Percentiles rank a stretch among this genome's conserved stretches.
Conservation (phyloP, 2,888 invertebrate genomes). For the Drosophila atroscutellata region DNA sequence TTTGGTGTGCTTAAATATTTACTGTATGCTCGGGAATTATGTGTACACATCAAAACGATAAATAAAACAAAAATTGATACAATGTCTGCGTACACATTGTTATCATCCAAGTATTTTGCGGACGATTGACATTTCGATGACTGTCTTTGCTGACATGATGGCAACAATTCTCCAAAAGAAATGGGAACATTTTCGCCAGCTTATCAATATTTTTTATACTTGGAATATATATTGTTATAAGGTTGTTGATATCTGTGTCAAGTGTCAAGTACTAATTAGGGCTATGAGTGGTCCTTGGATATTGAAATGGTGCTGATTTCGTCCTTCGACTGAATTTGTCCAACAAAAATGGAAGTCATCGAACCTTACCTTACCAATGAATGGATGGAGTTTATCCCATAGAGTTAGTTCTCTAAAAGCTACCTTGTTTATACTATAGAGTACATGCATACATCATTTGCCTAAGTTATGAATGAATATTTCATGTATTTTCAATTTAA, state of each 20-base stretch:
- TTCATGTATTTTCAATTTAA: neutral
- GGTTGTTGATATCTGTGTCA: neutral
- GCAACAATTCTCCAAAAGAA: neutral
- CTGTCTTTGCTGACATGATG: neutral
- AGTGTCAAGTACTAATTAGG: neutral
- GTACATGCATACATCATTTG: neutral
- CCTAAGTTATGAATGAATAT: neutral
- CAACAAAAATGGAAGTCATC: neutral
- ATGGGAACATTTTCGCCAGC: neutral
- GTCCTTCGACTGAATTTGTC: neutral
- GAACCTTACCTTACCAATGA: neutral
- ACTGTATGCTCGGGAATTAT: constrained; percentile 22
- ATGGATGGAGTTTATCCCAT: no score
- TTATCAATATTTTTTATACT: neutral
- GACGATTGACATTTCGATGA: neutral
- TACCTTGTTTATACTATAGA: neutral
- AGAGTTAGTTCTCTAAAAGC: neutral
- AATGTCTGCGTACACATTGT: neutral
- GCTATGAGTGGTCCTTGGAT: neutral
- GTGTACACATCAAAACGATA: constrained; percentile 24
- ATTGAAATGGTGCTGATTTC: neutral
- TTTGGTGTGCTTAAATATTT: constrained; percentile 35
- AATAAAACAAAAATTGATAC: constrained; percentile 13
- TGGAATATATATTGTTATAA: neutral
- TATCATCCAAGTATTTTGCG: neutral